Evolutionary conservation across 2,888 invertebrate species (phyloP).

Genomic region (Halictus quadricinctus): DNA sequence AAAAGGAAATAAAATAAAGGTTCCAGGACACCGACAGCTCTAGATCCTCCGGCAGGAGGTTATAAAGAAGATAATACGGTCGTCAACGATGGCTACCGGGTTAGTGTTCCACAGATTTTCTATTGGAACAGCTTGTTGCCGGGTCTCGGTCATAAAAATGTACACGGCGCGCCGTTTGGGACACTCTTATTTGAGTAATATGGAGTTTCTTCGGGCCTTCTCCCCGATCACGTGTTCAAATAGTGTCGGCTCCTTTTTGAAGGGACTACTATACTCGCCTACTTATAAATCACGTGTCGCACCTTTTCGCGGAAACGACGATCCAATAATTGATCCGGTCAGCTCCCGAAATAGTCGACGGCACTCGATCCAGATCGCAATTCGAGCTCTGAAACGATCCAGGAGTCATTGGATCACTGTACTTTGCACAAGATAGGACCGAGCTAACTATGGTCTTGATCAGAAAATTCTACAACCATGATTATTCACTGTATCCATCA

Average conservation of each 20-base stretch:
- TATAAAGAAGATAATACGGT: slow-evolving; percentile 52
- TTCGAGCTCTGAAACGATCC: too few species aligned
- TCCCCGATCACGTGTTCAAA: slow-evolving; percentile 62
- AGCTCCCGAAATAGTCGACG: slow-evolving; percentile 58
- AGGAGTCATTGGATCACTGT: too few species aligned
- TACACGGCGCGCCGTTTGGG: slow-evolving; percentile 19
- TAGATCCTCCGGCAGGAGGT: slow-evolving; percentile 33
- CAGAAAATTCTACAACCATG: too few species aligned
- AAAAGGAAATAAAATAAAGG: slow-evolving; percentile 16
- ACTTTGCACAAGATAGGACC: too few species aligned
- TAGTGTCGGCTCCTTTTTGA: slow-evolving; percentile 33
- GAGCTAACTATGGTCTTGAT: too few species aligned
- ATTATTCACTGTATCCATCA: too few species aligned
- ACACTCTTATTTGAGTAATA: slow-evolving; percentile 61
- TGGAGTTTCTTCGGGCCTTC: slow-evolving; percentile 26
- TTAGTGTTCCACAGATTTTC: slow-evolving; percentile 43
- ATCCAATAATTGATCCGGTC: slow-evolving; percentile 50
- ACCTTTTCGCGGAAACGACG: slow-evolving; percentile 34
- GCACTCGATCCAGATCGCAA: slow-evolving; percentile 38
- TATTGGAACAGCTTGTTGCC: slow-evolving; percentile 63
- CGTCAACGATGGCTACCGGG: slow-evolving; percentile 36
- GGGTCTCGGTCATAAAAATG: slow-evolving; percentile 61
- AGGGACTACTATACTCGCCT: slow-evolving; percentile 6
- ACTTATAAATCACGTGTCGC: slow-evolving; percentile 31
- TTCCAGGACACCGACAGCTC: slow-evolving; percentile 3